A percentile compares a stretch with the other conserved stretches of the same genome.
These are phyloP conservation scores for Chelon auratus DNA, from an alignment of 2,797 vertebrate genomes.

Conservation along the genomic window DNA sequence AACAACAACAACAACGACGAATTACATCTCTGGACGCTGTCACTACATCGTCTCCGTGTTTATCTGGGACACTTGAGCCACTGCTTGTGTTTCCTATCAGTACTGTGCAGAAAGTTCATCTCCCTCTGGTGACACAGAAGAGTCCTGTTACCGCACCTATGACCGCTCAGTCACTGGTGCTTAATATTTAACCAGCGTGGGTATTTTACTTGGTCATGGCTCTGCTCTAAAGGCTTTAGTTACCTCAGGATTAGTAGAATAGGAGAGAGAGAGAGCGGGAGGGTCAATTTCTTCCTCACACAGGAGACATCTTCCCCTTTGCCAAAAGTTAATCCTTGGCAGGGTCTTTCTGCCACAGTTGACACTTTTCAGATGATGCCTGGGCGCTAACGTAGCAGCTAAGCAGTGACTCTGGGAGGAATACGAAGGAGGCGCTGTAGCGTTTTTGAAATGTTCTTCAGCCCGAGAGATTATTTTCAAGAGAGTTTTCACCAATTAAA, in stretches of 20 bases:
- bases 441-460: background rate
- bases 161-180: conserved; percentile 50
- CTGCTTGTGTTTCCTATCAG: conserved; percentile 50
- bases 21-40: conserved; percentile 8
- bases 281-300: background rate
- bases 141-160: conserved; percentile 62
- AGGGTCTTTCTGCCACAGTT: conserved; percentile 14
- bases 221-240: conserved; percentile 60
- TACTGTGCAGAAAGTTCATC: conserved; percentile 22
- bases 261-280: background rate
- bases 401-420: background rate
- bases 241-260: conserved; percentile 40
- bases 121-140: conserved; percentile 44
- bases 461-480: background rate
- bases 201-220: conserved; percentile 50
- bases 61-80: conserved; percentile 44
- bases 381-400: background rate
- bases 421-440: background rate
- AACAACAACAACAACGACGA: background rate
- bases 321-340: conserved; percentile 25
- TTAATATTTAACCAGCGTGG: conserved; percentile 81
- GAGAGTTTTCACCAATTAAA: background rate
- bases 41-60: conserved; percentile 7
- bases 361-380: conserved; percentile 29
- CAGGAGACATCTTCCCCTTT: conserved; percentile 12